Conservation (phyloP, 2,113 vertebrate species). For the Petromus typicus region DNA sequence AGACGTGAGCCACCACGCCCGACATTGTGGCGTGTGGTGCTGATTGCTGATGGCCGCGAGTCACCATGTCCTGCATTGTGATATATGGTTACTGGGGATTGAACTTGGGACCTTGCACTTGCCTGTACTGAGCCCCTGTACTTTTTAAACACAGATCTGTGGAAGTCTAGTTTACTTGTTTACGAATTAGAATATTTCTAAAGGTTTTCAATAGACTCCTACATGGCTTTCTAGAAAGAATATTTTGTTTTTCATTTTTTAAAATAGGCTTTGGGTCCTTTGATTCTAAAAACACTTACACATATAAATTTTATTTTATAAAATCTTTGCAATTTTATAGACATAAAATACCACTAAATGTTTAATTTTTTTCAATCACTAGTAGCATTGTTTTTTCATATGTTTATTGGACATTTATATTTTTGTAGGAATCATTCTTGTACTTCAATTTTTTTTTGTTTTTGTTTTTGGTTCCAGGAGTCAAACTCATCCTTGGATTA, state of each 20-base stretch:
- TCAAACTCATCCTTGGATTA: neutral
- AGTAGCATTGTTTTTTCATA: neutral
- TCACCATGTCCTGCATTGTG: no score
- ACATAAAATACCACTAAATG: neutral
- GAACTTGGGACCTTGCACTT: no score
- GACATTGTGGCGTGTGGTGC: no score
- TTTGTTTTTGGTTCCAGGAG: neutral
- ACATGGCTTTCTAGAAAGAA: neutral
- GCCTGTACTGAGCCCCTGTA: neutral
- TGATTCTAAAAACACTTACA: neutral
- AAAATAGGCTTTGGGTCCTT: neutral
- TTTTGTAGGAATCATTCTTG: slow-evolving; percentile 8
- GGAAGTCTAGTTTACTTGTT: neutral
- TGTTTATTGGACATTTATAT: neutral
- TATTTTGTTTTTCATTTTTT: neutral
- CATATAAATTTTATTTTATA: neutral
- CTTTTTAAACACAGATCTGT: neutral
- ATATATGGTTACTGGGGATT: no score
- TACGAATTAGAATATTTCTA: neutral
- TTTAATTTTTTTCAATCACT: neutral
- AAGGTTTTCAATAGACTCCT: neutral
- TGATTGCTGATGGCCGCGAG: no score
- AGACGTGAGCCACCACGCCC: no score
- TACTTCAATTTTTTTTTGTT: neutral
- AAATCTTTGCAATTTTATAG: neutral